A percentile compares a stretch with the other conserved stretches of the same genome.
Conservation (phyloP, 2,797 vertebrate genomes). For the Cynodonichthys magdalenae region DNA sequence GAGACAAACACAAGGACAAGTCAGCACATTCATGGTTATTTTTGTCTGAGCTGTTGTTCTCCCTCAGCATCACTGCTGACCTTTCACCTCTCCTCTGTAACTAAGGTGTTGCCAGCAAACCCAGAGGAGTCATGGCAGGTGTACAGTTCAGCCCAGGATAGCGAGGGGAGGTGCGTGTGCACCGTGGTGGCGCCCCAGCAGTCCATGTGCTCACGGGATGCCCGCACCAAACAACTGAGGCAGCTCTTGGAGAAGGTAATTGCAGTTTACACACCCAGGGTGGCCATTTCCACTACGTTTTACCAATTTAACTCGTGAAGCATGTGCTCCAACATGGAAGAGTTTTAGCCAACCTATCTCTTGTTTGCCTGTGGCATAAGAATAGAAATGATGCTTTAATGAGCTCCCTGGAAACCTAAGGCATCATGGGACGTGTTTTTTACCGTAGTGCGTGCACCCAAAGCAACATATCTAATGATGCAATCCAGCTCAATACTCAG, state of each 20-base stretch:
- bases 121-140: slow-evolving; percentile 99
- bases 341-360: slow-evolving; percentile 30
- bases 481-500: slow-evolving; percentile 47
- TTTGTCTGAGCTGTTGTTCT: not conserved
- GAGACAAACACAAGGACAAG: no score
- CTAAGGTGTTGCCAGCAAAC: slow-evolving; percentile 94
- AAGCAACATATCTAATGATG: slow-evolving; percentile 54
- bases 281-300: no score
- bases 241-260: slow-evolving; percentile 98
- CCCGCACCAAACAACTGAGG: slow-evolving; percentile 96
- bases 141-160: slow-evolving; percentile 98
- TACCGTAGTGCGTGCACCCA: slow-evolving; percentile 34
- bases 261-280: slow-evolving; percentile 17
- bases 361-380: slow-evolving; percentile 54
- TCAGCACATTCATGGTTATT: no score
- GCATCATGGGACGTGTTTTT: slow-evolving; percentile 53
- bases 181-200: slow-evolving; percentile 99
- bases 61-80: not conserved
- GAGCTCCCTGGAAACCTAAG: slow-evolving; percentile 76
- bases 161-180: slow-evolving; percentile 97
- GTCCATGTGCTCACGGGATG: slow-evolving; percentile 97
- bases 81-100: not conserved
- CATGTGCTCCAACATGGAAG: slow-evolving; percentile 4
- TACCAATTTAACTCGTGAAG: no score
- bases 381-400: slow-evolving; percentile 76